These are phyloP conservation scores for Lasioglossum albipes DNA, from an alignment of 1,140 invertebrate species.

Conservation along the genomic window DNA sequence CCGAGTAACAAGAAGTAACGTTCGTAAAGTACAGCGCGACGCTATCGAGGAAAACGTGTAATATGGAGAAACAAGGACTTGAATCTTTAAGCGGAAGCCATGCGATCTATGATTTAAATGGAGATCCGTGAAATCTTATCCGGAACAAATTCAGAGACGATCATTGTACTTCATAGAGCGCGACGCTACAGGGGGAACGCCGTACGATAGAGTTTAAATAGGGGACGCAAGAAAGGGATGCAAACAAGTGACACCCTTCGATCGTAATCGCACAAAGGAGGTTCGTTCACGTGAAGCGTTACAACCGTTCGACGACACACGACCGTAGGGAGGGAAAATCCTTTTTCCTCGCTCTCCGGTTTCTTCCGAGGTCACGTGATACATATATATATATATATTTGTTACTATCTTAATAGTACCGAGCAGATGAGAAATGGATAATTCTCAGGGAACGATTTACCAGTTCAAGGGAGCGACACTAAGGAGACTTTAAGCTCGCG, in stretches of 20 bases:
- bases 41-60: no score
- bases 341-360: neutral
- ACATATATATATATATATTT: neutral
- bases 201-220: neutral
- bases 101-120: no score
- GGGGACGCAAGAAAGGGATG: slow-evolving; percentile 26
- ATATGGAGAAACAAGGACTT: no score
- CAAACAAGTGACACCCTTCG: slow-evolving; percentile 42
- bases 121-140: no score
- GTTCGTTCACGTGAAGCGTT: neutral
- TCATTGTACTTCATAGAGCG: no score
- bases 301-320: neutral
- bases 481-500: no score
- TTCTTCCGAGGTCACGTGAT: slow-evolving; percentile 4
- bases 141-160: no score
- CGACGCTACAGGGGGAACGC: no score
- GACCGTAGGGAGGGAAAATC: neutral
- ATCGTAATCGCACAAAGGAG: slow-evolving; percentile 11
- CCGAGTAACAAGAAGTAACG: no score
- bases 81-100: no score
- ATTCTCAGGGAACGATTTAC: neutral
- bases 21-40: no score
- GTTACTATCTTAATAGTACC: slow-evolving; percentile 15
- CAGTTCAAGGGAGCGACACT: no score
- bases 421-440: slow-evolving; percentile 37